Base-by-base conservation (phyloP, 2,113 vertebrate species). In the Elephas maximus region DNA sequence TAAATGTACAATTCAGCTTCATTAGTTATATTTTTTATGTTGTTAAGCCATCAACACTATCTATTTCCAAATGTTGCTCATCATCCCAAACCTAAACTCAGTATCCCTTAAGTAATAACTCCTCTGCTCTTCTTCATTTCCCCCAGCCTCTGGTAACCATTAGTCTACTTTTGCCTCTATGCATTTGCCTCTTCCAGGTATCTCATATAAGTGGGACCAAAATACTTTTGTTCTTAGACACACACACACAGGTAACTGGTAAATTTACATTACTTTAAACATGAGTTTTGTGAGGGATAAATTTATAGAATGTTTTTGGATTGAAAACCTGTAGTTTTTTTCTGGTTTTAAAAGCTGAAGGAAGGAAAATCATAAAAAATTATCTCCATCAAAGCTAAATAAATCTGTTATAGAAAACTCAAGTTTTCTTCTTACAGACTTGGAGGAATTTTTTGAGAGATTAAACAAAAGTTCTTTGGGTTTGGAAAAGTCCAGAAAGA, bases 291-390 rank as follows among this genome's bases (percentile, higher is more conserved):
- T 2, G 2, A 93, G 62, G 44, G 12, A 88, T 44, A 77, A 7
- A 37, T 48, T 62, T 41, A 57, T 17, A 63, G 69, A 37, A 51
- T 21, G 20, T 77, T 90, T 48, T 71, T 45, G 15, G 44, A 21
- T 57, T 53, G 51, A 92, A 30, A 63, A 80, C 57, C 28, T 48
- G 33, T 37, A 28, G 44, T 45, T 94, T 90, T 94, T 90, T 57
- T 6, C 53, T 83, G 63, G 65, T 17, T 95, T 93, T 86, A n/a
- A 86, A 78, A 71, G 60, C 60, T 44, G 60, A 73, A 89, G 63
- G 44, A 57, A 79, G 74, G 76, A n/a, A 69, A 67, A n/a, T 89
- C 8, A 6, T 44, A n/a, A 73, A 30, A 80, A 51, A 73, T 28
- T 10, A n/a, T 48, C 41, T 79, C 30, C 20, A 37, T 28, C 11